Evolutionary conservation across 2,888 invertebrate species (phyloP).

Genomic region (Clusia tigrina): DNA sequence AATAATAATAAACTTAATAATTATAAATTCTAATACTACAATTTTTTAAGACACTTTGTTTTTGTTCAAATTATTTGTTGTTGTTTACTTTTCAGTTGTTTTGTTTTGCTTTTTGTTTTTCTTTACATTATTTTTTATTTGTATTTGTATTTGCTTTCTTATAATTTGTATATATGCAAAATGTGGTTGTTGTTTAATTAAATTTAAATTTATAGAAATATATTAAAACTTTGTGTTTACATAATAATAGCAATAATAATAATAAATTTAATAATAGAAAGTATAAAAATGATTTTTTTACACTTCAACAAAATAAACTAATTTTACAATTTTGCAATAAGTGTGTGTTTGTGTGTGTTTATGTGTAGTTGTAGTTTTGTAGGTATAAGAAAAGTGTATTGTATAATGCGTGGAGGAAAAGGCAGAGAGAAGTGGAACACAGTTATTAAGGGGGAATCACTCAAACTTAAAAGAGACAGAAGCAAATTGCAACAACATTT

Average conservation of each 20-base stretch:
- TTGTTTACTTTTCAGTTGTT: conserved; percentile 4
- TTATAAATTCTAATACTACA: conserved; percentile 58
- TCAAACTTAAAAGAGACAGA: not conserved
- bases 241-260: too few relatives aligned
- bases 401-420: too few relatives aligned
- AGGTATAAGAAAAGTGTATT: too few relatives aligned
- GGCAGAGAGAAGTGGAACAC: too few relatives aligned
- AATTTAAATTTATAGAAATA: not conserved
- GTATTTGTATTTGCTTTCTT: not conserved
- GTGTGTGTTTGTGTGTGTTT: too few relatives aligned
- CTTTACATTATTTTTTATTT: not conserved
- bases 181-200: not conserved
- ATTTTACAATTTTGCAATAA: too few relatives aligned
- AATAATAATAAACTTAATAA: conserved; percentile 42
- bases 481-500: not conserved
- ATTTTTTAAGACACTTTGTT: conserved; percentile 62
- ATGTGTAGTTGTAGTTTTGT: too few relatives aligned
- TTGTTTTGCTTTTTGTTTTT: not conserved
- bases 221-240: conserved; percentile 1
- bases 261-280: not conserved
- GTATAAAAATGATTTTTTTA: not conserved
- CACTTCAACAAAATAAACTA: conserved; percentile 3
- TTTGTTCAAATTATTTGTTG: conserved; percentile 29
- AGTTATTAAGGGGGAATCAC: too few relatives aligned
- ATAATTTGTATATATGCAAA: conserved; percentile 1